These are phyloP conservation scores for human (Homo sapiens) DNA, from an alignment of 2,113 vertebrate genomes.

Conservation along the genomic window DNA sequence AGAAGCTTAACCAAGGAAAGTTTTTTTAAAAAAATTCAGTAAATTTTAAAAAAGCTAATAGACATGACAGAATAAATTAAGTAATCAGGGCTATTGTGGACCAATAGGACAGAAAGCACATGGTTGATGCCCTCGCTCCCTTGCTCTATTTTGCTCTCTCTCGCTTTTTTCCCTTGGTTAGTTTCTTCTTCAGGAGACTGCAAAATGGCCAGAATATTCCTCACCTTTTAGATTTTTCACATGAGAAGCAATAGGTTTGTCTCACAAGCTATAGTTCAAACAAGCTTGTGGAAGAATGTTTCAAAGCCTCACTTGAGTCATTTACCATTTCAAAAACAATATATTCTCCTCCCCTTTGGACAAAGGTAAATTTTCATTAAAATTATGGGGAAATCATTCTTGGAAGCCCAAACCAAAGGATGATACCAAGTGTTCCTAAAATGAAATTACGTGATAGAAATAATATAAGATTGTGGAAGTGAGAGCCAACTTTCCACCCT, in stretches of 20 bases:
- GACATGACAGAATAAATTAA: neutral
- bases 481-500: neutral
- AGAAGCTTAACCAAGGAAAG: neutral
- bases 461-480: neutral
- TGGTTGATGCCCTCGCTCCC: neutral
- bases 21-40: neutral
- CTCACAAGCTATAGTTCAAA: neutral
- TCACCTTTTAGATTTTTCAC: neutral
- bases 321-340: neutral
- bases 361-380: neutral
- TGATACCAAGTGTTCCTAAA: neutral
- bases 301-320: neutral
- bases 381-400: neutral
- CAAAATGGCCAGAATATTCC: neutral
- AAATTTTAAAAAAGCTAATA: neutral
- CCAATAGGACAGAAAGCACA: neutral
- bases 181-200: neutral
- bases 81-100: neutral
- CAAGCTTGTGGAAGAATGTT: neutral
- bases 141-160: neutral
- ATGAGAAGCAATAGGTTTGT: neutral
- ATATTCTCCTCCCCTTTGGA: neutral
- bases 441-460: neutral
- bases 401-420: neutral
- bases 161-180: neutral